A percentile compares a stretch with the other conserved stretches of the same genome.
phyloP scores from a whole-genome alignment of 1,140 invertebrate species.

The Zeugodacus cucurbitae region DNA sequence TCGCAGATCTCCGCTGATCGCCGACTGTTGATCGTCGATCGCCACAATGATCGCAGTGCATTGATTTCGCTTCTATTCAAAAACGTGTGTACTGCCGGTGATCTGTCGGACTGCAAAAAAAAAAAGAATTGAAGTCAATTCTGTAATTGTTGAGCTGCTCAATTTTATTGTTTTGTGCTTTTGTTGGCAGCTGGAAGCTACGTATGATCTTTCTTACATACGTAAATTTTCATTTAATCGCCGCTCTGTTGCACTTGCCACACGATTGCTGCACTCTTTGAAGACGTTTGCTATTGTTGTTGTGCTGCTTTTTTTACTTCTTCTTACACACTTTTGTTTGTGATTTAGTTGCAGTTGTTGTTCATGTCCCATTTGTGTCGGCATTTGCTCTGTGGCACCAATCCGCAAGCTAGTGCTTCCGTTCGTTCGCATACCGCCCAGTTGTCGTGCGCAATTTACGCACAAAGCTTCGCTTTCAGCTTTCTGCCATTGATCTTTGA shows the following conservation, averaged over 20 bases:
- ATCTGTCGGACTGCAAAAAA: background rate
- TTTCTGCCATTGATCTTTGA: background rate
- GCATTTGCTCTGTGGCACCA: background rate
- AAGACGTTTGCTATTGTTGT: background rate
- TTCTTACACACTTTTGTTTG: background rate
- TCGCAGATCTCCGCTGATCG: conserved; percentile 11
- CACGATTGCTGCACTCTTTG: background rate
- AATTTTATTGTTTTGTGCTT: background rate
- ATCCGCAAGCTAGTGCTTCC: background rate
- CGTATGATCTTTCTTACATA: background rate
- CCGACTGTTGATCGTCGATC: background rate
- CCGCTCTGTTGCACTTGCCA: conserved; percentile 19
- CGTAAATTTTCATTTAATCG: conserved; percentile 34
- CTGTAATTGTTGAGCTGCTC: background rate
- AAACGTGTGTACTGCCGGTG: background rate
- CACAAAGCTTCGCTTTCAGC: background rate
- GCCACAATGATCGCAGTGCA: background rate
- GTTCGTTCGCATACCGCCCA: background rate
- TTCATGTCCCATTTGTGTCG: background rate
- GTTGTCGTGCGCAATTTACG: background rate
- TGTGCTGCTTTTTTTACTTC: background rate
- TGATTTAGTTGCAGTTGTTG: conserved; percentile 35
- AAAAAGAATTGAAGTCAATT: background rate
- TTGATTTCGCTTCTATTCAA: conserved; percentile 7
- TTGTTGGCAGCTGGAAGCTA: background rate